These are phyloP conservation scores for Herpetotheres cachinnans DNA, from an alignment of 2,113 vertebrate genomes.

Conservation along the genomic window DNA sequence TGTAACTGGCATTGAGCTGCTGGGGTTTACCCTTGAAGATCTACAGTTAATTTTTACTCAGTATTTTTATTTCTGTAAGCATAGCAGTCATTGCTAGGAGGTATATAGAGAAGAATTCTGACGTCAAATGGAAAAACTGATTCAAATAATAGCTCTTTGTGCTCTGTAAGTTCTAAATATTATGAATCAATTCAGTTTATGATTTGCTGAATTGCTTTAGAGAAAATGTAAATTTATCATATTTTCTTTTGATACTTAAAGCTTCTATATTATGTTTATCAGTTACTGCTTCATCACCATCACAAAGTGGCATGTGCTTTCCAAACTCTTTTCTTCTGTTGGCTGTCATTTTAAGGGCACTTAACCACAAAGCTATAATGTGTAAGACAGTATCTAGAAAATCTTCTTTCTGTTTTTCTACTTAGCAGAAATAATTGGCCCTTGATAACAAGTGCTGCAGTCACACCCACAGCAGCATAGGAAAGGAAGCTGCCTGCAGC, in stretches of 20 bases:
- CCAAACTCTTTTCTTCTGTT: background rate
- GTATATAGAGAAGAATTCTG: slow-evolving; percentile 15
- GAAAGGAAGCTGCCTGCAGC: background rate
- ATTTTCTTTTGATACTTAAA: background rate
- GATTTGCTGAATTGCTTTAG: background rate
- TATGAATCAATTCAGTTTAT: background rate
- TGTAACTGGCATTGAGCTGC: slow-evolving; percentile 36
- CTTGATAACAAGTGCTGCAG: background rate
- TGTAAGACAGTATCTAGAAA: background rate
- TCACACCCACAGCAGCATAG: background rate
- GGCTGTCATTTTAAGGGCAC: background rate
- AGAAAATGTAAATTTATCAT: background rate
- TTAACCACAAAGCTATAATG: background rate
- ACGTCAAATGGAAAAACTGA: background rate
- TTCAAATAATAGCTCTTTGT: background rate
- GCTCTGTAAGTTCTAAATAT: background rate
- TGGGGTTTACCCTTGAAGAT: slow-evolving; percentile 40
- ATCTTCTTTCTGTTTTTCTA: background rate
- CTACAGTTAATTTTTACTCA: slow-evolving; percentile 45
- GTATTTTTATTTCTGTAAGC: slow-evolving; percentile 7
- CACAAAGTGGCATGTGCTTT: background rate
- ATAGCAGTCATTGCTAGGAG: slow-evolving; percentile 2
- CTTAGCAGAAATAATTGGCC: background rate
- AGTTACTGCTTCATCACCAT: background rate
- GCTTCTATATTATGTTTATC: background rate